Evolutionary conservation across 2,113 vertebrate genomes (phyloP).

Genomic region (Crotalus horridus): DNA sequence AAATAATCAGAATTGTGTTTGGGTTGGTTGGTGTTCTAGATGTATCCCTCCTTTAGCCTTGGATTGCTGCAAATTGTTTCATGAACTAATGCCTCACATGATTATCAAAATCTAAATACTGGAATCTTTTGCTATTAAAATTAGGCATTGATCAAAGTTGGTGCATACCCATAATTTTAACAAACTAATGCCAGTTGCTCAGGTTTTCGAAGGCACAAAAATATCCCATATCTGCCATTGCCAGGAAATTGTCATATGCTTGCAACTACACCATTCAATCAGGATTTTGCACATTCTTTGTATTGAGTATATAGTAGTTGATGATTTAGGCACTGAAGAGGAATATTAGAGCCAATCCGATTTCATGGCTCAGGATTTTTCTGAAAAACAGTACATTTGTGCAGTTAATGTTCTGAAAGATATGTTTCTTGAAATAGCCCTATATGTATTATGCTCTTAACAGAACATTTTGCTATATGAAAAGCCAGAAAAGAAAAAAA

Average conservation of each 20-base stretch:
- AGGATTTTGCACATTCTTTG: not conserved
- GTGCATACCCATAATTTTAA: not conserved
- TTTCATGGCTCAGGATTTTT: not conserved
- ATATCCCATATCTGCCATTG: not conserved
- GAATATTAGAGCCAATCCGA: not conserved
- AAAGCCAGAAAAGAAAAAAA: not conserved
- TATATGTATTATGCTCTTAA: too few relatives aligned
- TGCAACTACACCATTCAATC: not conserved
- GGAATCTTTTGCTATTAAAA: not conserved
- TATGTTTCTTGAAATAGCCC: not conserved
- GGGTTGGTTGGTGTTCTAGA: not conserved
- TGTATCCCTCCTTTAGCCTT: not conserved
- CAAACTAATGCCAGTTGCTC: not conserved
- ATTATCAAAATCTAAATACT: not conserved
- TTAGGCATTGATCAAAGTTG: not conserved
- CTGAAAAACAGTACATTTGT: not conserved
- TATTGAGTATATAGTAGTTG: not conserved
- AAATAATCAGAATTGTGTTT: not conserved
- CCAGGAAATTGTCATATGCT: not conserved
- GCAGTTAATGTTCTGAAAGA: not conserved
- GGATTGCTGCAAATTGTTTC: not conserved
- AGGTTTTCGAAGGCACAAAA: not conserved
- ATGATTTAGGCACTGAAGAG: not conserved
- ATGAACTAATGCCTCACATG: not conserved
- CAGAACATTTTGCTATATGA: not conserved